Base-by-base conservation (phyloP, 1,140 invertebrate genomes). In the Leptopilina clavipes region DNA sequence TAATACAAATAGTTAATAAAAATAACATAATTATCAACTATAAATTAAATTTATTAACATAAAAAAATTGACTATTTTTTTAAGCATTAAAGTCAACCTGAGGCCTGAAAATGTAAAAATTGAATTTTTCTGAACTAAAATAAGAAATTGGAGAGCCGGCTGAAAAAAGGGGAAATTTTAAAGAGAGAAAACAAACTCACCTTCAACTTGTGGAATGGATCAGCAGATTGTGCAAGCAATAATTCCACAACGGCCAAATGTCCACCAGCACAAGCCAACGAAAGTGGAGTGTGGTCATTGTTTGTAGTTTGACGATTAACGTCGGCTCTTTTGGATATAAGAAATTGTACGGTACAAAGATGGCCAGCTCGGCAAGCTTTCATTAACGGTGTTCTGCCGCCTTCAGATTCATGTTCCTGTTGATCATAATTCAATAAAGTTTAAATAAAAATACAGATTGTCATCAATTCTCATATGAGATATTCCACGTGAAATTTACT, bases 351-450 rank as follows among this genome's bases (percentile, higher is more conserved):
- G 70, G 98, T 98, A 87, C 97, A 97, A n/a, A 98, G 91, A 90
- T 99, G 98, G n/a, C 98, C 98, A 72, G 98, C 98, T 86, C 98
- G 94, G 79, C 97, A 97, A n/a, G 98, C 98, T 90, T 99, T 97
- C 98, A 99, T 99, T 77, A 99, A 90, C 37, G 98, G 98, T 43
- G 98, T 99, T 89, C 96, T 93, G 45, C 95, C 97, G 82, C 96
- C 97, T 92, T 97, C 97, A n/a, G 95, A 97, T 91, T 97, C 95
- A 86, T 98, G 96, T 90, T 98, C 97, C 93, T 94, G 82, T 56
- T 74, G 0, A 18, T 59, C 22, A 54, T 48, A 12, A 48, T 48
- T 48, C 43, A 31, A 40, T 40, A 31, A 31, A n/a, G n/a, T n/a
- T n/a, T 14, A 44, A 5, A 44, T 44, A 44, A 44, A 5, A 44